Conservation (phyloP, 2,888 invertebrate species). For the Archaeoteleia sp. region DNA sequence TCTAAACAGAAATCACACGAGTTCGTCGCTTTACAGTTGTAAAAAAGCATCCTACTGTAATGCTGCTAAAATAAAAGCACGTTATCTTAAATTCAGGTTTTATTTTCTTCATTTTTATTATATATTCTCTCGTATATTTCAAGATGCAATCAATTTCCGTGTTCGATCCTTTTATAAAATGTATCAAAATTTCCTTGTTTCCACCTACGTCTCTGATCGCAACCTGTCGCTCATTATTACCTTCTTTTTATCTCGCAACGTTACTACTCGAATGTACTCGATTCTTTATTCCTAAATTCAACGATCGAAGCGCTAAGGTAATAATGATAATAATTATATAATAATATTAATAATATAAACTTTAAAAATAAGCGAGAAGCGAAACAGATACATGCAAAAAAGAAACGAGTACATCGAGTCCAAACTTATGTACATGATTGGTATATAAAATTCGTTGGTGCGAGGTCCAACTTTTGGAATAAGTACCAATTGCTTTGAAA, state of each 20-base stretch:
- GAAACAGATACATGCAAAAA: conserved; percentile 34
- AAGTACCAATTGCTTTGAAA: conserved; percentile 1
- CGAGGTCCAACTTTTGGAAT: neutral
- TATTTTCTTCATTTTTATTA: conserved; percentile 64
- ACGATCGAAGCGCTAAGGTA: conserved; percentile 21
- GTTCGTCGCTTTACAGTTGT: too few species aligned
- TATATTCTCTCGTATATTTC: conserved; percentile 61
- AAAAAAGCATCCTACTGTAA: neutral
- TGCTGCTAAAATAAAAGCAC: conserved; percentile 4
- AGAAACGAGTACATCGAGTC: conserved; percentile 57
- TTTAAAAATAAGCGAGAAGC: conserved; percentile 7
- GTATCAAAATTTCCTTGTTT: conserved; percentile 68
- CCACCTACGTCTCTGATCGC: conserved; percentile 20
- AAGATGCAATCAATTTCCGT: conserved; percentile 61
- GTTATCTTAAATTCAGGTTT: conserved; percentile 52
- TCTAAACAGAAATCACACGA: too few species aligned
- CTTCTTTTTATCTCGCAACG: conserved; percentile 32
- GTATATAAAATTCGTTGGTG: conserved; percentile 23
- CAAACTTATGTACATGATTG: conserved; percentile 62
- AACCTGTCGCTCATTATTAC: conserved; percentile 2
- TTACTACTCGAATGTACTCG: conserved; percentile 49
- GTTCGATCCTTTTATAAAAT: conserved; percentile 70
- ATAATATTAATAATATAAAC: conserved; percentile 17
- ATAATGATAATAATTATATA: conserved; percentile 5
- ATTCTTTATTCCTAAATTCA: conserved; percentile 47